Evolutionary conservation across 2,888 invertebrate genomes (phyloP), one percentile per base, ranked within the genome.

Genomic region (Cataglyphis altisquamis): DNA sequence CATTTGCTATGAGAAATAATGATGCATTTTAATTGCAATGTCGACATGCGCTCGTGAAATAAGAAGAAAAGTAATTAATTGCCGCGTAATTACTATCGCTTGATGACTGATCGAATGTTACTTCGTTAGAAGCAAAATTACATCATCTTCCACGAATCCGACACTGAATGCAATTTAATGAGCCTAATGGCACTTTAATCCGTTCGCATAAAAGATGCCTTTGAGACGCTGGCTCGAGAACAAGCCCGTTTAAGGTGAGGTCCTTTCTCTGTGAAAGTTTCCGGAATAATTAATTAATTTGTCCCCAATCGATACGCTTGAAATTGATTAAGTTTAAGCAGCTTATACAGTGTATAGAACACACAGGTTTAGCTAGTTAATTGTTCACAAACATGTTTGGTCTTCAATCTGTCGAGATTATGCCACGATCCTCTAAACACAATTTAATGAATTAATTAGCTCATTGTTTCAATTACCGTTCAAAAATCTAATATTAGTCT

Each of bases 131-230:
- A 84, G 86, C 82, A 72, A 85, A 83, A 87, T 89, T 89, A 89
- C 82, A 60, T 70, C 77, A 45, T 84, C 72, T 77, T 81, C 57
- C 62, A 39, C 64, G 87, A 84, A 68, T 67, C 62, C 72, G 60
- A 66, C 85, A 86, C 82, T 88, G 86, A 90, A 84, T 86, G 85
- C 88, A 84, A 83, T 88, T 90, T 90, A 90, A 90, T 84, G 84
- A 87, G 86, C 86, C 86, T 90, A 90, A 90, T 90, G 90, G 82
- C 86, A 86, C 81, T 90, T 90, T 89, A 90, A 89, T 88, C 90
- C 88, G 66, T 80, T 82, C 62, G 66, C 67, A 66, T 36, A 66
- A 52, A 84, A 78, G 78, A 81, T 60, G 74, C 77, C 86, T 87
- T 85, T 88, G 86, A 86, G 63, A 81, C 29, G 10, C 36, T 64